Evolutionary conservation across 2,797 vertebrate species (phyloP).

Genomic region (Ibycter americanus): DNA sequence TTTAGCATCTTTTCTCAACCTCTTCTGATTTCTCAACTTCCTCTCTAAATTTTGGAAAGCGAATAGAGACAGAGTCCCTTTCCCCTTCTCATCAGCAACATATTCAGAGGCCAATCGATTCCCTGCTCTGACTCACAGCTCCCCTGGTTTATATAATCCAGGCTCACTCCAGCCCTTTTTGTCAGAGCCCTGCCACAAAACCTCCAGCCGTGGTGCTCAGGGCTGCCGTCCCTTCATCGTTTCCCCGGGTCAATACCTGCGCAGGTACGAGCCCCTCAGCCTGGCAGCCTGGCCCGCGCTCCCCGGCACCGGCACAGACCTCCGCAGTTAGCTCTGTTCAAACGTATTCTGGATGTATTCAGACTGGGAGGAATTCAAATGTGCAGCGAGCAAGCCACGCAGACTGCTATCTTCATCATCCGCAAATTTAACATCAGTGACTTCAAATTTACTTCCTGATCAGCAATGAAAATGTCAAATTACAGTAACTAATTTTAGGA

Average conservation of each 20-base stretch:
- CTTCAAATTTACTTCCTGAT: constrained; percentile 60
- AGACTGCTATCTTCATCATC: constrained; percentile 36
- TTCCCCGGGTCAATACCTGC: rapidly evolving
- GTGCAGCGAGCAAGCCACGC: background rate
- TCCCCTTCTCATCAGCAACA: background rate
- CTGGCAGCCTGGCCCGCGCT: background rate
- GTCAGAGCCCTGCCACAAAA: background rate
- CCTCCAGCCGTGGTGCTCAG: background rate
- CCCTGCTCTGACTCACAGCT: background rate
- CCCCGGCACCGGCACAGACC: background rate
- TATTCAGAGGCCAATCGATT: background rate
- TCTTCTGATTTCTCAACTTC: background rate
- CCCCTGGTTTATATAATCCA: constrained; percentile 1
- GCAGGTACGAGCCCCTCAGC: background rate
- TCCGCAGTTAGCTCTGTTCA: background rate
- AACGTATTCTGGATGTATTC: background rate
- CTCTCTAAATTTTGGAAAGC: background rate
- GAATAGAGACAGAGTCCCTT: background rate
- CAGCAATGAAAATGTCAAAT: constrained; percentile 61
- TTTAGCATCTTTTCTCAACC: background rate
- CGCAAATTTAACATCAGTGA: constrained; percentile 45
- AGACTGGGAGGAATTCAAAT: background rate
- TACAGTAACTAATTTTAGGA: constrained; percentile 54
- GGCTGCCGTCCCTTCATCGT: background rate
- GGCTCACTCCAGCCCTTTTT: background rate